phyloP scores from a whole-genome alignment of 92 coral and sea anemone genomes.

The Montipora capitata region DNA sequence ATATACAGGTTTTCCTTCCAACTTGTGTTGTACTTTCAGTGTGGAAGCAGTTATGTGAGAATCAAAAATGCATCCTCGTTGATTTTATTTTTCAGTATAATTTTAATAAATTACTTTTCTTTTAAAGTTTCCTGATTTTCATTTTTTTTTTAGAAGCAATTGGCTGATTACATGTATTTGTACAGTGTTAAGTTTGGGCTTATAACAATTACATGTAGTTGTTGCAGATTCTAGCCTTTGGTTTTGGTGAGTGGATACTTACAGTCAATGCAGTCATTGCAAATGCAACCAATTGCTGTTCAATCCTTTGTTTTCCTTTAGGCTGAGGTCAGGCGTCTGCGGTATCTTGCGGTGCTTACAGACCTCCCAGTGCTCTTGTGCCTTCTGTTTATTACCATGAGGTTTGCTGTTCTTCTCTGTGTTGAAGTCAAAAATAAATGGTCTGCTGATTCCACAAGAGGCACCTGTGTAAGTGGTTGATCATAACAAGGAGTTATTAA shows the following conservation, averaged over 20 bases:
- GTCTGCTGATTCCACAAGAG: neutral
- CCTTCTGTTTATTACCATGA: neutral
- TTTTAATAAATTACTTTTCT: too few species aligned
- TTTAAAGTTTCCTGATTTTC: too few species aligned
- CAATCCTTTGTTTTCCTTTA: neutral
- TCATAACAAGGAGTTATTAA: too few species aligned
- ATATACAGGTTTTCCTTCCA: constrained; percentile 17
- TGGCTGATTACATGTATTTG: too few species aligned
- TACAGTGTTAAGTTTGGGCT: too few species aligned
- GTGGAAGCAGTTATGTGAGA: neutral
- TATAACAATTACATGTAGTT: too few species aligned
- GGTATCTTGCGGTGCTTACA: neutral
- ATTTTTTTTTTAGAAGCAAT: too few species aligned
- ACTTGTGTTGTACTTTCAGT: constrained; percentile 42
- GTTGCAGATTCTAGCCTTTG: too few species aligned
- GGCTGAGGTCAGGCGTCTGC: neutral
- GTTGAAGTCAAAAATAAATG: neutral
- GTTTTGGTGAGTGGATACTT: too few species aligned
- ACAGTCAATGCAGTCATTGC: too few species aligned
- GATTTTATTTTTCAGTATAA: neutral
- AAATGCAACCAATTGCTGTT: too few species aligned
- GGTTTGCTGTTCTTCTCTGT: constrained; percentile 23
- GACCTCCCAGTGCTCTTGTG: neutral
- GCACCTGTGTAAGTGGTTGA: neutral
- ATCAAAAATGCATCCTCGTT: neutral